These are phyloP conservation scores for Chiroxiphia lanceolata DNA, from an alignment of 2,797 vertebrate genomes.

Conservation along the genomic window DNA sequence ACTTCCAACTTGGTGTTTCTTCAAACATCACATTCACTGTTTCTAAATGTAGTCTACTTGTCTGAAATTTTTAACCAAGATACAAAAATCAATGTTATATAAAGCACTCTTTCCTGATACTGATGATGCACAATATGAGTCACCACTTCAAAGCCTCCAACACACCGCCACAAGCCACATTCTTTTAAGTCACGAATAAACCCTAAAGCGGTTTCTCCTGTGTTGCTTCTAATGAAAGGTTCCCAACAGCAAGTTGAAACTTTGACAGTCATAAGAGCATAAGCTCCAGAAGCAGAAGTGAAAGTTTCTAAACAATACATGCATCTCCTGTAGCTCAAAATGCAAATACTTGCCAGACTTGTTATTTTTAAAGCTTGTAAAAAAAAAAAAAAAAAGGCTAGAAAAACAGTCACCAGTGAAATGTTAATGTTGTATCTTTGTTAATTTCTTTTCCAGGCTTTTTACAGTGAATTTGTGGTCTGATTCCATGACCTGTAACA, in stretches of 20 bases:
- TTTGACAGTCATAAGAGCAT: not conserved
- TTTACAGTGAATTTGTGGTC: not conserved
- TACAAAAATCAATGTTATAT: conserved; percentile 43
- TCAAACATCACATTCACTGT: not conserved
- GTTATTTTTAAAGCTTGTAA: not conserved
- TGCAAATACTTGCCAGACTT: not conserved
- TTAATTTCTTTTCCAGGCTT: not conserved
- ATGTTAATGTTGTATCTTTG: not conserved
- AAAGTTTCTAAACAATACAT: not conserved
- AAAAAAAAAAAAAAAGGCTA: not conserved
- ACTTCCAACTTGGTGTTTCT: not conserved
- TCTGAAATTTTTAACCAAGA: conserved; percentile 40
- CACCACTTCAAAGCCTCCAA: conserved; percentile 60
- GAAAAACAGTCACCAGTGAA: not conserved
- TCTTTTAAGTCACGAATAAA: conserved; percentile 37
- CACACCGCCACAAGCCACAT: conserved; percentile 31
- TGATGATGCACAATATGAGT: conserved; percentile 57
- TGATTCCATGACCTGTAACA: not conserved
- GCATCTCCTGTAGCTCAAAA: not conserved
- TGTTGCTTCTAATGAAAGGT: not conserved
- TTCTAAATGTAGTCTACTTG: conserved; percentile 29
- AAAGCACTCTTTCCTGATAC: conserved; percentile 47
- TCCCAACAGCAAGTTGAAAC: not conserved
- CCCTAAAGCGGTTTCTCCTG: conserved; percentile 24
- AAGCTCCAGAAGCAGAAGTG: not conserved